Evolutionary conservation across 1,140 invertebrate species (phyloP), one percentile per base, ranked within the genome.

Genomic region (Eciton burchellii): DNA sequence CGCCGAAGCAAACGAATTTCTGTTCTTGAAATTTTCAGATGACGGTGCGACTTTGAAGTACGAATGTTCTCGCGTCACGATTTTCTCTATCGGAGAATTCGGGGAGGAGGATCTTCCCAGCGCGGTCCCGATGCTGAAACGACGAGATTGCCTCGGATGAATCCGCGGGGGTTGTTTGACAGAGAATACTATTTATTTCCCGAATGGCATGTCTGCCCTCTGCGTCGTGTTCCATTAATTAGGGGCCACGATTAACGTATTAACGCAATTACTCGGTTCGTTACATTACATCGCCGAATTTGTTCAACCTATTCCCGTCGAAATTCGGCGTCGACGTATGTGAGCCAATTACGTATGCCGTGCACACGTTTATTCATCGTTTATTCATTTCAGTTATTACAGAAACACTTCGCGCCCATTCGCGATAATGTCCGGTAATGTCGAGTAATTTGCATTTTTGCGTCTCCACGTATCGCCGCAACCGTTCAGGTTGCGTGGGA

Each of bases 271-370:
- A 65, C n/a, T 74, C 41, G 72, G 49, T 77, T 81, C 74, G 74
- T 79, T 79, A 79, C 49, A 52, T 24, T 8, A 11, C 52, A n/a
- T 76, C 57, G 57, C 41, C 47, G 77, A 82, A 82, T 82, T 82
- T 82, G 71, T 82, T 82, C 81, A 74, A 63, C 71, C 81, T 76
- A 82, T 82, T 82, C 77, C 71, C 81, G 41, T 76, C 45, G 70
- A 79, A 79, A 68, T 66, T 79, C 63, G 56, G 16, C 74, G n/a
- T n/a, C n/a, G 62, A 26, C 63, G 49, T 79, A 63, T 79, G 70
- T 79, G 68, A 79, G 74, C 21, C 14, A 79, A 79, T 79, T 79
- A 79, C 74, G 35, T 79, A 68, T 79, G 49, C 35, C 12, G 26
- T 79, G 56, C 49, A 49, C 63, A 57, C 63, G 49, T 29, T 68